A percentile compares a stretch with the other conserved stretches of the same genome.
Evolutionary conservation across 23 tunicate species (phyloP).

Genomic region (Aplidium turbinatum): DNA sequence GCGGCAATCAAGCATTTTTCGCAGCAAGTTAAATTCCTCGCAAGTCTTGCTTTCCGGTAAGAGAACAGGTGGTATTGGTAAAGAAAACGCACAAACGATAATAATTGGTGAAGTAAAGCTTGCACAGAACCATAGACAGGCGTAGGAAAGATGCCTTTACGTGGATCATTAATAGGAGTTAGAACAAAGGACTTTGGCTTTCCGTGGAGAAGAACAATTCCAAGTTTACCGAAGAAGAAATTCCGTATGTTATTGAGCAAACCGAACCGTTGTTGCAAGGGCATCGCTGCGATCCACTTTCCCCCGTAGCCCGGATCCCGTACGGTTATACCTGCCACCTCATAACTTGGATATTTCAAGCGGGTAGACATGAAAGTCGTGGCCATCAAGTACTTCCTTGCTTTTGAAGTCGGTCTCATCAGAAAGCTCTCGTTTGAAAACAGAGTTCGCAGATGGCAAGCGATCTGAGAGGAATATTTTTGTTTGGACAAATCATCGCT

Average conservation of each 20-base stretch:
- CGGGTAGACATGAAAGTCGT: neutral
- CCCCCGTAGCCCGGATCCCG: conserved; percentile 39
- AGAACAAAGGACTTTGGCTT: conserved; percentile 7
- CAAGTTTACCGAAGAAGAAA: neutral
- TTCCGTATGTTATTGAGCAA: neutral
- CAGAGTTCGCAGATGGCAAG: too few species aligned
- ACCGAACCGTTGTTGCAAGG: neutral
- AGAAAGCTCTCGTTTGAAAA: neutral
- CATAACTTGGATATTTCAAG: neutral
- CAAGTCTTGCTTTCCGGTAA: neutral
- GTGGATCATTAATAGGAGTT: too few species aligned
- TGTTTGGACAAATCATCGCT: too few species aligned
- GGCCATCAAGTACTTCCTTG: neutral
- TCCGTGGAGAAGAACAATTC: conserved; percentile 40
- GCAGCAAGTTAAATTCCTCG: conserved; percentile 32
- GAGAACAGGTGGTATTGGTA: conserved; percentile 18
- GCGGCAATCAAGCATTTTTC: conserved; percentile 31
- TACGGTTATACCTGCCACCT: conserved; percentile 5
- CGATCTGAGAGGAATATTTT: too few species aligned
- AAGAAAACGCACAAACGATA: neutral
- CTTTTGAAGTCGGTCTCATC: neutral
- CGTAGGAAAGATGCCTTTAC: too few species aligned
- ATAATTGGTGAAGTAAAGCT: too few species aligned
- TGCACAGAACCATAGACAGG: too few species aligned
- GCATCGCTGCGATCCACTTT: conserved; percentile 23